Base-by-base conservation (phyloP, 2,888 invertebrate genomes). In the Yponomeuta plumbellus region DNA sequence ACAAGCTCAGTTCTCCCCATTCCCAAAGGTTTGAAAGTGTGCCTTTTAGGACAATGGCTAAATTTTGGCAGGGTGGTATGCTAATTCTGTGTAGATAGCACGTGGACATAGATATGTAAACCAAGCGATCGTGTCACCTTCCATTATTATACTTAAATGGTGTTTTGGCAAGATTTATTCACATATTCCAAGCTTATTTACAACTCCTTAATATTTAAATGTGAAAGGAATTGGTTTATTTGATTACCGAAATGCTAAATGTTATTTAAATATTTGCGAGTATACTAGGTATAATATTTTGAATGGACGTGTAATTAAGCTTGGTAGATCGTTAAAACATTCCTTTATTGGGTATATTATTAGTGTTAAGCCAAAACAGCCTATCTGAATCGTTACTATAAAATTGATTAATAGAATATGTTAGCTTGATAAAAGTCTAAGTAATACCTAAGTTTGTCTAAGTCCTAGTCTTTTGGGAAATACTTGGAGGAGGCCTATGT, bases 91-190 rank as follows among this genome's bases (percentile, higher is more conserved):
- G 17, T 17, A 1, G 8, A 78, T 21, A 65, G 80, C 89, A 83
- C 88, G 88, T 88, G 91, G 86, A 85, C 85, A 84, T 83, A 89
- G 88, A 83, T 88, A 89, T 89, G 89, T 83, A 85, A 88, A 89
- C 77, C 75, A 72, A 74, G 82, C 83, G 78, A 80, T 52, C 79
- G 81, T 79, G 80, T 79, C 44, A n/a, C 39, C 57, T 66, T 20
- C n/a, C 20, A 59, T 23, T 11, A 20, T 62, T 26, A 26, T 44
- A 52, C 23, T 52, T 57, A 26, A 56, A 8, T 17, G 56, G 34
- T 17, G 44, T 61, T 63, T 44, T 13, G 63, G 20, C 44, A 17
- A 26, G 40, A 63, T 63, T 63, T 63, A 63, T 63, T n/a, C 63
- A 5, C 20, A 11, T 63, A 20, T 63, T 44, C 52, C 21, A 11